Evolutionary conservation across 2,113 vertebrate species (phyloP).

Genomic region (Pteropus alecto): DNA sequence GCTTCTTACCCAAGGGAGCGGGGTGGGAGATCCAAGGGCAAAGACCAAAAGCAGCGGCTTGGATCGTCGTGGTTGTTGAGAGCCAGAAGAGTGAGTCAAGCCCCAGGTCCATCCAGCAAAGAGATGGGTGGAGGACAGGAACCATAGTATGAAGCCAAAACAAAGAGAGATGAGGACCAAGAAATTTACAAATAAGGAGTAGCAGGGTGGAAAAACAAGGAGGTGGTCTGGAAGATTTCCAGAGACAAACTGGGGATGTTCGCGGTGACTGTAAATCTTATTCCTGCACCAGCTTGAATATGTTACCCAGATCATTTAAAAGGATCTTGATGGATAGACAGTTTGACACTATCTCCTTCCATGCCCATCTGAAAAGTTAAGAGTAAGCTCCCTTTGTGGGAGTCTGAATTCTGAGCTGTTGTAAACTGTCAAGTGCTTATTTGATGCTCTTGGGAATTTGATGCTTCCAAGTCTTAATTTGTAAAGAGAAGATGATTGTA

Average conservation of each 20-base stretch:
- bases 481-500: not conserved
- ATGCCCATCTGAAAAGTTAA: not conserved
- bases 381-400: not conserved
- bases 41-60: not conserved
- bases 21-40: not conserved
- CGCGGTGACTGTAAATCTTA: not conserved
- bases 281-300: not conserved
- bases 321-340: not conserved
- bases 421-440: not conserved
- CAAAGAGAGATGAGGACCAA: slow-evolving; percentile 30
- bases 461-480: not conserved
- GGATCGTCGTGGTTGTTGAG: not conserved
- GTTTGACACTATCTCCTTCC: not conserved
- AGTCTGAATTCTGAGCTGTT: not conserved
- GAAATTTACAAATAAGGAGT: not conserved
- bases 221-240: slow-evolving; percentile 16
- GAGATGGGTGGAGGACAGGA: not conserved
- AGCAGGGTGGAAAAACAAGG: not conserved
- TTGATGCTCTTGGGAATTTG: not conserved
- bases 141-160: not conserved
- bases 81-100: slow-evolving; percentile 33
- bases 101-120: not conserved
- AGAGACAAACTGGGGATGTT: not conserved
- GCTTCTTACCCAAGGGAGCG: not conserved
- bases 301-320: not conserved